Conservation (phyloP, 2,888 invertebrate species). For the Gari tellinella region DNA sequence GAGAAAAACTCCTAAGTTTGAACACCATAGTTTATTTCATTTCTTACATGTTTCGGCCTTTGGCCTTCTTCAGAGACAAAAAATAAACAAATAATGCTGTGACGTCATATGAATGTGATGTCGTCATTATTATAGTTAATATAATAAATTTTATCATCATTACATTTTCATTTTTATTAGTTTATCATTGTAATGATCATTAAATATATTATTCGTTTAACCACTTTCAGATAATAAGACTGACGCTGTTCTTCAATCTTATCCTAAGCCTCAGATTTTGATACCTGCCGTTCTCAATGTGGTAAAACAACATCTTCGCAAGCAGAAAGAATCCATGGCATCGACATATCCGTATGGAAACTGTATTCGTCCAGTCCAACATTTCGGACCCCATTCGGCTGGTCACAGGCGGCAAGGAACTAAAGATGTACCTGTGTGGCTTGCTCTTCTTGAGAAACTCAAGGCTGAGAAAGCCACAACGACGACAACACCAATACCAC, state of each 20-base stretch:
- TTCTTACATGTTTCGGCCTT: no score
- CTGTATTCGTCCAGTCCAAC: constrained; percentile 14
- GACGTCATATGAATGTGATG: no score
- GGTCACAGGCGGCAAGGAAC: neutral
- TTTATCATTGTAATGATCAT: no score
- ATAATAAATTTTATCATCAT: no score
- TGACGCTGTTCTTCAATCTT: constrained; percentile 24
- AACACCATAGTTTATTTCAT: no score
- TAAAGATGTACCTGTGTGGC: neutral
- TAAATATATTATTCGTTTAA: no score
- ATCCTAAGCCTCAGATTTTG: constrained; percentile 38
- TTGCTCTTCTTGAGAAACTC: constrained; percentile 3
- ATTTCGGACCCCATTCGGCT: neutral
- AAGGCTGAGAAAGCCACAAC: neutral
- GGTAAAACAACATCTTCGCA: constrained; percentile 26
- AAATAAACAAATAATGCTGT: no score
- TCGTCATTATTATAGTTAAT: no score
- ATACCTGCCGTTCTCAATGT: constrained; percentile 27
- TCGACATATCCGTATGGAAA: constrained; percentile 21
- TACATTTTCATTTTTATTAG: no score
- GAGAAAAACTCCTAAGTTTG: no score
- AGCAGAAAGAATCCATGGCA: constrained; percentile 27
- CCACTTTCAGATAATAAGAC: constrained; percentile 29
- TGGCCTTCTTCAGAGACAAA: no score
- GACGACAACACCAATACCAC: constrained; percentile 9